A percentile compares a stretch with the other conserved stretches of the same genome.
phyloP scores from a whole-genome alignment of 2,888 invertebrate genomes.

The Drosophila mayaguana region DNA sequence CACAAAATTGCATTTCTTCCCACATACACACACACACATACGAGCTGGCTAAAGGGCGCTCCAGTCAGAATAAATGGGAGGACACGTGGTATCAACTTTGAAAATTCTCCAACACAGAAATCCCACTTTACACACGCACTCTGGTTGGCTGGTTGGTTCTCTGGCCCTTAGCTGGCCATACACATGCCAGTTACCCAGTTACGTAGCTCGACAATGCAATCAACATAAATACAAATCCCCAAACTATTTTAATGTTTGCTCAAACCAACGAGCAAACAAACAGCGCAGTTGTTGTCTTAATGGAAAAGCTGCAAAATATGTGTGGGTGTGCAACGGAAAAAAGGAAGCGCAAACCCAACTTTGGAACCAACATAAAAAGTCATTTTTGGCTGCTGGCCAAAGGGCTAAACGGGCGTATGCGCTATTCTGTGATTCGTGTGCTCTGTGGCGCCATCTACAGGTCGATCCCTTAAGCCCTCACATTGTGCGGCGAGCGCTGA shows the following conservation, averaged over 20 bases:
- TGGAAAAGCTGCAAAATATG: slow-evolving; percentile 60
- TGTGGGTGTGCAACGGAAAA: neutral
- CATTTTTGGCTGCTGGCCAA: slow-evolving; percentile 57
- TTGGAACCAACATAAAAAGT: slow-evolving; percentile 61
- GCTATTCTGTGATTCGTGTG: slow-evolving; percentile 27
- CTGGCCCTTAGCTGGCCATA: slow-evolving; percentile 17
- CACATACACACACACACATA: slow-evolving; percentile 7
- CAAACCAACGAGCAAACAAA: slow-evolving; percentile 33
- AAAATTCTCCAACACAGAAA: slow-evolving; percentile 67
- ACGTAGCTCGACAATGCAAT: slow-evolving; percentile 72
- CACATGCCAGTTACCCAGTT: slow-evolving; percentile 40
- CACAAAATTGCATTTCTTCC: slow-evolving; percentile 69
- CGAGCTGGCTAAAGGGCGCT: neutral
- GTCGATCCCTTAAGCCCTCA: slow-evolving; percentile 29
- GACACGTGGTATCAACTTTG: slow-evolving; percentile 59
- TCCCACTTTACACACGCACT: slow-evolving; percentile 56
- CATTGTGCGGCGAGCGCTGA: slow-evolving; percentile 12
- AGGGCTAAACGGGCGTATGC: slow-evolving; percentile 58
- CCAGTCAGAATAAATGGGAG: slow-evolving; percentile 49
- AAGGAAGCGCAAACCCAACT: slow-evolving; percentile 30
- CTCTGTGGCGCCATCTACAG: slow-evolving; percentile 37
- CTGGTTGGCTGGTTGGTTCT: neutral
- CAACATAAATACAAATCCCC: slow-evolving; percentile 81
- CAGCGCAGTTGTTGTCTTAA: slow-evolving; percentile 47
- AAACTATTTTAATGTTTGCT: slow-evolving; percentile 78